Evolutionary conservation across 2,113 vertebrate species (phyloP).

Genomic region (Sphaerodactylus townsendi): DNA sequence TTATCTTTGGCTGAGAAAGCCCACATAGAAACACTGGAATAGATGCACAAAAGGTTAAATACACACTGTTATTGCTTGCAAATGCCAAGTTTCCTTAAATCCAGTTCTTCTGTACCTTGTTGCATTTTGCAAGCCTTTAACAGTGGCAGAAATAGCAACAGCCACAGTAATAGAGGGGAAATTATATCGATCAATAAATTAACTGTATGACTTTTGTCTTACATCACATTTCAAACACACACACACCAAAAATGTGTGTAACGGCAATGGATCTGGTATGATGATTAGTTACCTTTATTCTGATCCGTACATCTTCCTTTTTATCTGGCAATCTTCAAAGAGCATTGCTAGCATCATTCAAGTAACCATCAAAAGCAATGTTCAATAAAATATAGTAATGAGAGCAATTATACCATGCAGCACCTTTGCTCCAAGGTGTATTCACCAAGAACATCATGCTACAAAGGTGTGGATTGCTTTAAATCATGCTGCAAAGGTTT

Average conservation of each 20-base stretch:
- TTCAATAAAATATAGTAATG: rapidly evolving
- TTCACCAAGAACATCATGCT: neutral
- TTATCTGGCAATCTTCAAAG: constrained; percentile 14
- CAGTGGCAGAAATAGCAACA: neutral
- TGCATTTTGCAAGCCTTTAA: neutral
- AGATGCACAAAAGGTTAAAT: neutral
- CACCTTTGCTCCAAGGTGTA: neutral
- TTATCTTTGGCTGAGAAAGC: constrained; percentile 12
- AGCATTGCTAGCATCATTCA: neutral
- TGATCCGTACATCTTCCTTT: neutral
- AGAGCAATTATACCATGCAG: constrained; percentile 12
- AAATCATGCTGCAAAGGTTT: neutral
- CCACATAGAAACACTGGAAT: constrained; percentile 9
- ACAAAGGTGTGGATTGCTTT: neutral
- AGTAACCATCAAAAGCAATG: neutral
- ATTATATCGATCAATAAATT: constrained; percentile 8
- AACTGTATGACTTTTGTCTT: neutral
- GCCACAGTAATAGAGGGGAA: neutral
- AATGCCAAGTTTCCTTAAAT: neutral
- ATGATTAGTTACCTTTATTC: constrained; percentile 20
- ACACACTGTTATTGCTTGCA: neutral
- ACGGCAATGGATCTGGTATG: neutral
- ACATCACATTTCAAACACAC: neutral
- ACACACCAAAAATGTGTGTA: neutral
- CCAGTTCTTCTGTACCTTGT: neutral